Evolutionary conservation across 1,140 invertebrate genomes (phyloP).

Genomic region (Tyrophagus putrescentiae): DNA sequence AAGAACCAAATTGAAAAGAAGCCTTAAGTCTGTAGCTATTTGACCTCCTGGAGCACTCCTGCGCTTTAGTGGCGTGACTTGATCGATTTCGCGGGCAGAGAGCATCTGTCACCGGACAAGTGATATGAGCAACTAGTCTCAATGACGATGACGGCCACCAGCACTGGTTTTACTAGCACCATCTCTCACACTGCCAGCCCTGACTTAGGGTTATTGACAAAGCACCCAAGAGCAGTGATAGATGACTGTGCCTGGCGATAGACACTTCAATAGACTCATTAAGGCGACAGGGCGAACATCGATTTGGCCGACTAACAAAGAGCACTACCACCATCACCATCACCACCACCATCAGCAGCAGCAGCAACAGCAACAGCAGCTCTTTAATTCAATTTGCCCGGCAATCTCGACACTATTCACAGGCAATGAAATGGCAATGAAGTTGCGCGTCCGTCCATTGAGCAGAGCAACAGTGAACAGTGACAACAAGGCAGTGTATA

Average conservation of each 20-base stretch:
- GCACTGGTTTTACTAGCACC: neutral
- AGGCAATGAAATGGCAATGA: neutral
- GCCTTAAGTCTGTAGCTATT: no score
- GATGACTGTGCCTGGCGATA: neutral
- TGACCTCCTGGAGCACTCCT: no score
- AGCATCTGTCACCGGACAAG: neutral
- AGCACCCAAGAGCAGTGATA: neutral
- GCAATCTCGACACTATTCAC: neutral
- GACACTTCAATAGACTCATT: constrained; percentile 4
- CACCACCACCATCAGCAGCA: neutral
- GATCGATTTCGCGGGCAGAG: no score
- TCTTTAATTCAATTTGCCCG: constrained; percentile 9
- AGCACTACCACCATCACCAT: neutral
- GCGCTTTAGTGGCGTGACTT: no score
- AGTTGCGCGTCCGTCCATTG: neutral
- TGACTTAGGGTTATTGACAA: constrained; percentile 4
- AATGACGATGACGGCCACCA: neutral
- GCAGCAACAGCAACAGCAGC: neutral
- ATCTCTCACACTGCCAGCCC: neutral
- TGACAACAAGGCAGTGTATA: no score
- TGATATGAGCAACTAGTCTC: neutral
- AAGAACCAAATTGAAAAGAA: no score
- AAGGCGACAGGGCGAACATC: neutral
- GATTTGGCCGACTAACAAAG: constrained; percentile 9
- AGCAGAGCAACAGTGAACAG: no score